Base-by-base conservation (phyloP, 2,113 vertebrate genomes). In the Phaethornis superciliosus region DNA sequence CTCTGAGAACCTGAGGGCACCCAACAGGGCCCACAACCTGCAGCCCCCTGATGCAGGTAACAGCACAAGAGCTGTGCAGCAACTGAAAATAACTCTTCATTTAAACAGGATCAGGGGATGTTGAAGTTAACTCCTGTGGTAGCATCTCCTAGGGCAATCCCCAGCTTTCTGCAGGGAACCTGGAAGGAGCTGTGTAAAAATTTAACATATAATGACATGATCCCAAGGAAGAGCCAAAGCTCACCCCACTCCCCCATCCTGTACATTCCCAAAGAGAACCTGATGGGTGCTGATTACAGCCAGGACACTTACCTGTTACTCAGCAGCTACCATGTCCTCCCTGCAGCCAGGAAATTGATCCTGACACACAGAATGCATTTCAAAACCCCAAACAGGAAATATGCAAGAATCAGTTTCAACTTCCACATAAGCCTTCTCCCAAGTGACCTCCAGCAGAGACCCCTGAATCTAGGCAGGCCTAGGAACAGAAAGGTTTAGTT, bases 41-140 rank as follows among this genome's bases (percentile, higher is more conserved):
- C 3, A 2, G 19, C 5, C 52, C 37, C 32, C 35, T 27, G n/a
- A 17, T 10, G 6, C 1, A 0, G 18, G 19, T 32, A 47, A 28
- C 4, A 7, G 30, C 9, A 12, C 26, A 60, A 17, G 13, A 80
- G 32, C 55, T 69, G 12, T 30, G 62, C 33, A 46, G 35, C n/a
- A 80, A 35, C 47, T 22, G 20, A n/a, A 64, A 46, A 65, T 1
- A 0, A 30, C 19, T 75, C 58, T 32, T 20, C 27, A 55, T 24
- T 42, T n/a, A 35, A 1, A 0, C 35, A 60, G 54, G 26, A 78
- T 18, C 12, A 33, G 62, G 40, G 35, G 21, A 46, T 32, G 27
- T 9, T 32, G n/a, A 26, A 58, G 18, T 70, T 58, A 67, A 67
- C 27, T 68, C 27, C 47, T 44, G 32, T 13, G 4, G 33, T 7